These are phyloP conservation scores for Girardia tigrina DNA, from an alignment of 2,888 invertebrate species.

Conservation along the genomic window DNA sequence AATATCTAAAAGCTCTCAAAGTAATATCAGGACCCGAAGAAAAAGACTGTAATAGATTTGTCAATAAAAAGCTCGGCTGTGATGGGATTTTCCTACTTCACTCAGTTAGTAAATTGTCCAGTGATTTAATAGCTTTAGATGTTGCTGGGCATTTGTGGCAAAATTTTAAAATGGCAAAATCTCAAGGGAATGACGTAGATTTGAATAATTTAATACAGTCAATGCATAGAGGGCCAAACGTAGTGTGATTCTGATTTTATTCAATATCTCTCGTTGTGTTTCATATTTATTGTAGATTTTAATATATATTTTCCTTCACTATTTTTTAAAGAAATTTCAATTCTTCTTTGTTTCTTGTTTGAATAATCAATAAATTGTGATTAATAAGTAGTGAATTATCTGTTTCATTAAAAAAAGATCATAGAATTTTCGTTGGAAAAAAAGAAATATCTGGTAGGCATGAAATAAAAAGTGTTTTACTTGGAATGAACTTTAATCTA, in stretches of 20 bases:
- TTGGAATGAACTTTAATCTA: too few species aligned
- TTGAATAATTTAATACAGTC: conserved; percentile 35
- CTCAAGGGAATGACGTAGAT: conserved; percentile 37
- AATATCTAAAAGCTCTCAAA: conserved; percentile 51
- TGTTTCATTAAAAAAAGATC: too few species aligned
- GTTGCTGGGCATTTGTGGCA: conserved; percentile 41
- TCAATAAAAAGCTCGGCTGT: conserved; percentile 46
- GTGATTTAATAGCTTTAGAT: conserved; percentile 41
- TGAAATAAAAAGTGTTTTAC: too few species aligned
- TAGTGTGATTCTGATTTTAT: conserved; percentile 27
- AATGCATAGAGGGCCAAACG: conserved; percentile 36
- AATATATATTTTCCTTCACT: background rate
- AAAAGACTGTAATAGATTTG: conserved; percentile 46
- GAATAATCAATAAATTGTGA: background rate
- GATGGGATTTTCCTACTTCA: conserved; percentile 48
- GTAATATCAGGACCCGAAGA: conserved; percentile 46
- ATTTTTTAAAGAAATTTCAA: background rate
- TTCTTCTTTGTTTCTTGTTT: background rate
- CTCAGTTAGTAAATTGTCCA: conserved; percentile 41
- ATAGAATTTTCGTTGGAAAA: too few species aligned
- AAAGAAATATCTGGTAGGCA: too few species aligned
- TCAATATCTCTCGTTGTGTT: background rate
- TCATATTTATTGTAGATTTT: background rate
- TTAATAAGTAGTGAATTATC: too few species aligned
- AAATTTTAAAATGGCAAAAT: conserved; percentile 40